Evolutionary conservation across 2,797 vertebrate species (phyloP).

Genomic region (Mastacembelus armatus): DNA sequence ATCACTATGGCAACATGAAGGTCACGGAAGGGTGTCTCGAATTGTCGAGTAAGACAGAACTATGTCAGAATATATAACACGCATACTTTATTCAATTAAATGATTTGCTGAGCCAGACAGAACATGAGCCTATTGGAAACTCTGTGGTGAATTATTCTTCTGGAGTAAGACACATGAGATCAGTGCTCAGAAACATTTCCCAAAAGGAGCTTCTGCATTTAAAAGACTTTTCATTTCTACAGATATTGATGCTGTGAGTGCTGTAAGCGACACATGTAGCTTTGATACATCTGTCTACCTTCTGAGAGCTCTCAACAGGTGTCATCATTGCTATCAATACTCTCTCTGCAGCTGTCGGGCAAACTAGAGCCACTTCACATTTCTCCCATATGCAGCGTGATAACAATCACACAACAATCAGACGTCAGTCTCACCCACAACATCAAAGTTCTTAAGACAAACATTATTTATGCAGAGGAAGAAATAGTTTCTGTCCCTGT

Average conservation of each 20-base stretch:
- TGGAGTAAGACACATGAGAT: neutral
- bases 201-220: no score
- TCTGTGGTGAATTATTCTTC: no score
- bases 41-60: neutral
- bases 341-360: slow-evolving; percentile 29
- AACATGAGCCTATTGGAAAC: no score
- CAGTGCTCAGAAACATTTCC: neutral
- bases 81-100: no score
- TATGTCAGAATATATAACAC: no score
- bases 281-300: slow-evolving; percentile 14
- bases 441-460: slow-evolving; percentile 49
- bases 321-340: slow-evolving; percentile 7
- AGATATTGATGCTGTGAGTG: neutral
- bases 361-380: slow-evolving; percentile 16
- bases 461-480: slow-evolving; percentile 62
- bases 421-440: slow-evolving; percentile 32
- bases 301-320: slow-evolving; percentile 16
- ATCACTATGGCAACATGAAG: slow-evolving; percentile 8
- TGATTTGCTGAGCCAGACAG: no score
- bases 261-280: neutral
- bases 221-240: neutral
- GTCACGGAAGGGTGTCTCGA: neutral
- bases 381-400: no score
- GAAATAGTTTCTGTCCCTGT: slow-evolving; percentile 24
- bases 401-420: slow-evolving; percentile 35